Percentiles rank a stretch among this genome's conserved stretches.
Conservation (phyloP, 1,140 invertebrate genomes). For the Megathymus violae region DNA sequence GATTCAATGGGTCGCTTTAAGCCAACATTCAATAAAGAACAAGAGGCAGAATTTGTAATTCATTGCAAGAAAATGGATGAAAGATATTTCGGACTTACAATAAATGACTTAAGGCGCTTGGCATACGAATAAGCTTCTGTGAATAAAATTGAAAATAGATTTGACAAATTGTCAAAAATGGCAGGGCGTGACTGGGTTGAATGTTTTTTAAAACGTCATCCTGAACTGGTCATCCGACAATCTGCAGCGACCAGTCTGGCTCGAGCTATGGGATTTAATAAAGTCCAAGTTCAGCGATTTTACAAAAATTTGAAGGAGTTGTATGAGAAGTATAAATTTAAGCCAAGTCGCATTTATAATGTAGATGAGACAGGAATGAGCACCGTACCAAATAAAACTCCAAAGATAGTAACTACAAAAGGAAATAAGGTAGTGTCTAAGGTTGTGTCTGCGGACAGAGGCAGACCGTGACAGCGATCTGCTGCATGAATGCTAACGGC, state of each 20-base stretch:
- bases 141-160: constrained; percentile 33
- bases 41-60: constrained; percentile 15
- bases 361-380: constrained; percentile 64
- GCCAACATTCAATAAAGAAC: constrained; percentile 4
- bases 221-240: constrained; percentile 6
- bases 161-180: too few species aligned
- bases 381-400: constrained; percentile 53
- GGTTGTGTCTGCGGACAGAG: neutral
- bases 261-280: constrained; percentile 30
- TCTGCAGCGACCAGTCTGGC: constrained; percentile 25
- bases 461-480: constrained; percentile 7
- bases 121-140: too few species aligned
- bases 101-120: too few species aligned
- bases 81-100: too few species aligned
- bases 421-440: too few species aligned
- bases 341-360: constrained; percentile 49
- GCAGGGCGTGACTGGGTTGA: constrained; percentile 27
- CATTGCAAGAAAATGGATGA: constrained; percentile 31
- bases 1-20: neutral
- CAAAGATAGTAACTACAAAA: constrained; percentile 49
- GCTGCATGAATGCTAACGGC: constrained; percentile 46
- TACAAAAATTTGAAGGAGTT: constrained; percentile 21
- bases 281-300: constrained; percentile 11
- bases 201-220: constrained; percentile 28
- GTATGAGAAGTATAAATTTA: constrained; percentile 38